Conservation (phyloP, 2,797 vertebrate genomes). For the Eidolon dupreanum region DNA sequence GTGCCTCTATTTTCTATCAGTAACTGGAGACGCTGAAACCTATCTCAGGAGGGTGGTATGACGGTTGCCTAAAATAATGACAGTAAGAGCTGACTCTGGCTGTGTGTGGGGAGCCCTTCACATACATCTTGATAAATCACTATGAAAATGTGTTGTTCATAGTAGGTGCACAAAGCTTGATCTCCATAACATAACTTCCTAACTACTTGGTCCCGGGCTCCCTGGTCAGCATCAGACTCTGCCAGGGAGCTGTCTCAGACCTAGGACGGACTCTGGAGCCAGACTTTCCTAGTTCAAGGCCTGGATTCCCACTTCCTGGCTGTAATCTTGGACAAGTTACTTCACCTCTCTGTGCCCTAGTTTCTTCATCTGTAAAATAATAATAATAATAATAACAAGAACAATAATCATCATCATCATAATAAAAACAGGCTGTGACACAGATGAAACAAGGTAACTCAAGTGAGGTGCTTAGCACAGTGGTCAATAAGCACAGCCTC, state of each 20-base stretch:
- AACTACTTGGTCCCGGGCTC: not conserved
- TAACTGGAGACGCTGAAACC: not conserved
- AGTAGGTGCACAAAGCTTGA: not conserved
- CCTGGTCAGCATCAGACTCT: not conserved
- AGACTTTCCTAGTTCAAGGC: not conserved
- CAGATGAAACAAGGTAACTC: not conserved
- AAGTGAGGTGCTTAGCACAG: not conserved
- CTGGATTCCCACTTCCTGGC: not conserved
- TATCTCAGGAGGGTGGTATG: not conserved
- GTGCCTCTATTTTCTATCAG: not conserved
- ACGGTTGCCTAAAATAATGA: not conserved
- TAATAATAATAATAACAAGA: not conserved
- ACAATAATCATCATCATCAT: not conserved
- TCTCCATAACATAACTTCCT: not conserved
- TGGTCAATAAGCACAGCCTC: not conserved
- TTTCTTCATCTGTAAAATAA: not conserved
- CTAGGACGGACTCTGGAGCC: not conserved
- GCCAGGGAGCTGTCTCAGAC: not conserved
- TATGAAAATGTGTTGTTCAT: accelerated
- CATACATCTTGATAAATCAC: not conserved
- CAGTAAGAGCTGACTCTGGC: not conserved
- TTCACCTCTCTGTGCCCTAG: not conserved
- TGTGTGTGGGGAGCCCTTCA: not conserved
- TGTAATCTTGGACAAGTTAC: not conserved
- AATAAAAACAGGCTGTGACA: not conserved